Evolutionary conservation across 2,888 invertebrate genomes (phyloP).

Genomic region (Trichacis sp.): DNA sequence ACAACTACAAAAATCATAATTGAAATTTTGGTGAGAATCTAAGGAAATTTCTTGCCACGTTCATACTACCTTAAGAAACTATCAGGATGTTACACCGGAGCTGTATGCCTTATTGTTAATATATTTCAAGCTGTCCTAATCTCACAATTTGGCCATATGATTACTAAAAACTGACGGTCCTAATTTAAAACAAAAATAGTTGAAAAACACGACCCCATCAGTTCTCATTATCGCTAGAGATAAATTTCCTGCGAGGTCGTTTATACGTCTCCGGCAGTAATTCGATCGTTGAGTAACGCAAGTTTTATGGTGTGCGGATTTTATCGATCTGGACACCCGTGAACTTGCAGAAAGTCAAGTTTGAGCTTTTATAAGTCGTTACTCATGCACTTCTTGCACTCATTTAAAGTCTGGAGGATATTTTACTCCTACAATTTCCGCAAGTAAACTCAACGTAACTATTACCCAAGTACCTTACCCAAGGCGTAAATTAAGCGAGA

Average conservation of each 20-base stretch:
- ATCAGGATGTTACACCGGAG: too few species aligned
- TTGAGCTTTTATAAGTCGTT: constrained; percentile 44
- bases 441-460: constrained; percentile 9
- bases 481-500: constrained; percentile 1
- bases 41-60: too few species aligned
- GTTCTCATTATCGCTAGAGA: constrained; percentile 12
- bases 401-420: constrained; percentile 35
- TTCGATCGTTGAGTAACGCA: constrained; percentile 28
- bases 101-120: too few species aligned
- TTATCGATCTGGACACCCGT: constrained; percentile 37
- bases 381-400: constrained; percentile 45
- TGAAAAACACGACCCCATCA: constrained; percentile 18
- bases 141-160: too few species aligned
- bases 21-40: too few species aligned
- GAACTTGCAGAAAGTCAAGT: constrained; percentile 47
- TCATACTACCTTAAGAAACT: too few species aligned
- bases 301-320: constrained; percentile 26
- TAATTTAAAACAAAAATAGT: too few species aligned
- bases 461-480: constrained; percentile 3
- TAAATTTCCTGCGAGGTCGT: constrained; percentile 21
- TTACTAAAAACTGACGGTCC: too few species aligned
- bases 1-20: too few species aligned
- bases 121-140: too few species aligned
- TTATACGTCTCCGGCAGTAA: constrained; percentile 23
- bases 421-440: constrained; percentile 8